These are phyloP conservation scores for Doryteuthis pealeii DNA, from an alignment of 1,140 invertebrate genomes.

Conservation along the genomic window DNA sequence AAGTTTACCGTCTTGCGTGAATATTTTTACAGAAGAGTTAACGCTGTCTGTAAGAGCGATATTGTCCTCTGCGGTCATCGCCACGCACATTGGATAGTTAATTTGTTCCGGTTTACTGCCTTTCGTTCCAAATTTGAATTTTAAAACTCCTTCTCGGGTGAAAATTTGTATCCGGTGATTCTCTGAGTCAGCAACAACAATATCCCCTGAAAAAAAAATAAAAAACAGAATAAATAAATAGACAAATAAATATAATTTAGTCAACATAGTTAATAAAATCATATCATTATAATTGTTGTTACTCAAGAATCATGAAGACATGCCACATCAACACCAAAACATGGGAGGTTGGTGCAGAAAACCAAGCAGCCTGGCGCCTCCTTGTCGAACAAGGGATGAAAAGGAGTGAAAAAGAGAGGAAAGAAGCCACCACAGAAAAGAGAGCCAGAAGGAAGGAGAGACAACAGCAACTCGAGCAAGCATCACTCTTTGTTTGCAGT, in stretches of 20 bases:
- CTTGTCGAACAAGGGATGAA: too few relatives aligned
- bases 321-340: too few relatives aligned
- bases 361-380: too few relatives aligned
- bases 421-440: too few relatives aligned
- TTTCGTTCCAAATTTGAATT: slow-evolving; percentile 50
- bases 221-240: slow-evolving; percentile 13
- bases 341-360: too few relatives aligned
- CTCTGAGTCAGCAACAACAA: slow-evolving; percentile 54
- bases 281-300: not conserved
- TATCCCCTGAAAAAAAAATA: slow-evolving; percentile 39
- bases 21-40: slow-evolving; percentile 52
- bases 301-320: not conserved
- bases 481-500: too few relatives aligned
- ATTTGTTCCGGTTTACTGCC: slow-evolving; percentile 43
- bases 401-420: too few relatives aligned
- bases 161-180: slow-evolving; percentile 57
- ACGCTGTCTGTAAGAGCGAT: slow-evolving; percentile 54
- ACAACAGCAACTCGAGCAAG: too few relatives aligned
- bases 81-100: slow-evolving; percentile 50
- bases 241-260: not conserved
- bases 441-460: too few relatives aligned
- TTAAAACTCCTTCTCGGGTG: slow-evolving; percentile 46
- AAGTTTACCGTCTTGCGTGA: slow-evolving; percentile 37
- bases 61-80: slow-evolving; percentile 48
- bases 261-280: not conserved